Base-by-base conservation (phyloP, 2,888 invertebrate species). In the Andrena praecox region DNA sequence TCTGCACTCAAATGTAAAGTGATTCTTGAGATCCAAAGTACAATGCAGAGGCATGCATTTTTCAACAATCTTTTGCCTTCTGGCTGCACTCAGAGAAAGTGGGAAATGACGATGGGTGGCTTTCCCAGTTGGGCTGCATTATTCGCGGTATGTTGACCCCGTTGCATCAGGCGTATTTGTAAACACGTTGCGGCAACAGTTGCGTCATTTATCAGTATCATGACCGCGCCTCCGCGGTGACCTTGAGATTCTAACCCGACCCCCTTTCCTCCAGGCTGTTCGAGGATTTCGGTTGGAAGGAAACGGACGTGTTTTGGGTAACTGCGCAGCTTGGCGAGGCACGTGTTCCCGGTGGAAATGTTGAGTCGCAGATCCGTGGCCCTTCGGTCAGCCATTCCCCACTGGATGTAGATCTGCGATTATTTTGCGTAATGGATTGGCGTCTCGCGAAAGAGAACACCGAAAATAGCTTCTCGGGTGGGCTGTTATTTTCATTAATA, bases 101-200 rank as follows among this genome's bases (percentile, higher is more conserved):
- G 42, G 42, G 42, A 42, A 42, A 16, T 42, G 42, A 42, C 42
- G 20, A 27, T 12, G 20, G 20, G 12, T 35, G 8, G 20, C 12
- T 31, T 63, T 48, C 42, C n/a, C 16, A 48, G 2, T 16, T 6
- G 42, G 16, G 5, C 12, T 33, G 42, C n/a, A 31, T 52, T 69
- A 59, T 70, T 20, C 59, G 10, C 29, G 7, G 60, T 50, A 29
- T 59, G 29, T 67, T 78, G 71, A 54, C 70, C 66, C 33, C 20
- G 20, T 42, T 42, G 35, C 10, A 24, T 48, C 54, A 56, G 56
- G 27, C n/a, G 42, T 74, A 56, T 86, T 84, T 80, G 72, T 59
- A 86, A 86, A 79, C 74, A 76, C 35, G 24, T 33, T 35, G 56
- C 20, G 27, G 48, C 29, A 56, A 56, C 27, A 5, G 33, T 59